These are phyloP conservation scores for Capreolus pygargus DNA, from an alignment of 2,113 vertebrate species.

Conservation along the genomic window DNA sequence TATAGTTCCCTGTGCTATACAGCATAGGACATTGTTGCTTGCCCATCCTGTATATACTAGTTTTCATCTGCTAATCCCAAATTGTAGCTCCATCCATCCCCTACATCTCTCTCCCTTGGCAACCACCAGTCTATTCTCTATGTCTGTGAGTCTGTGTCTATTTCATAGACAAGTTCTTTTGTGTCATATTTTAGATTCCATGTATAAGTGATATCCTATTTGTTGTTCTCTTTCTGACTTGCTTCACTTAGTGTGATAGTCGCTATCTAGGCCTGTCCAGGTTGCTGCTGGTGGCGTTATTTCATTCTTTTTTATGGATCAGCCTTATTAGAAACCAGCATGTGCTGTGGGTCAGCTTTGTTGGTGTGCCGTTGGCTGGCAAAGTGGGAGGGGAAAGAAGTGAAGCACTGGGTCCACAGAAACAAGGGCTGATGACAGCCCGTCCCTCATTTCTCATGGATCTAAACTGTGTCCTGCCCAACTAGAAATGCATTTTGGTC, in stretches of 20 bases:
- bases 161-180: neutral
- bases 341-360: neutral
- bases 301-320: neutral
- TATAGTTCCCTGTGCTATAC: neutral
- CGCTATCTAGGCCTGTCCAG: neutral
- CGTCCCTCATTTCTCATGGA: neutral
- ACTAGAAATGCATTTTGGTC: neutral
- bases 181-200: neutral
- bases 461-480: neutral
- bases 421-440: neutral
- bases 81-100: neutral
- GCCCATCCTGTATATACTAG: neutral
- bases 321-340: neutral
- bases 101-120: neutral
- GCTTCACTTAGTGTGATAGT: neutral
- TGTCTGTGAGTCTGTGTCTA: neutral
- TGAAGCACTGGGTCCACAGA: neutral
- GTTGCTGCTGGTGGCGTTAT: neutral
- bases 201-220: neutral
- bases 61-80: neutral
- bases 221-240: neutral
- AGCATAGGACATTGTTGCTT: neutral
- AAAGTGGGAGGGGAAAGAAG: neutral
- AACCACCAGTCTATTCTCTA: neutral
- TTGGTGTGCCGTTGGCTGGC: rapidly evolving